A percentile compares a stretch with the other conserved stretches of the same genome.
These are phyloP conservation scores for Allolobophora icterica DNA, from an alignment of 2,888 invertebrate genomes.

Conservation along the genomic window DNA sequence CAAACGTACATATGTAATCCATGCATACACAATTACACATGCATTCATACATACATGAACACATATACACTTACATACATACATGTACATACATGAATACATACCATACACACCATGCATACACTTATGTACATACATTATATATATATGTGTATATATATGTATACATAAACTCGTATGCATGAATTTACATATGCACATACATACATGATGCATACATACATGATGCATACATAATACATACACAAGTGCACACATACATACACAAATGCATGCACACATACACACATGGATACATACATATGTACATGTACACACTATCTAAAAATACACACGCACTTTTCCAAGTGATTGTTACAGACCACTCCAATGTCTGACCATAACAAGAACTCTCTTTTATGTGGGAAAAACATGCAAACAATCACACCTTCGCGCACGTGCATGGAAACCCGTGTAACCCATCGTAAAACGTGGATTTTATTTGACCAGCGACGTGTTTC, in stretches of 20 bases:
- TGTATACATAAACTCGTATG: no score
- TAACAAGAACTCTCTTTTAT: neutral
- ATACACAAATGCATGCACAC: neutral
- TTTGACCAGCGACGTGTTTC: neutral
- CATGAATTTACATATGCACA: no score
- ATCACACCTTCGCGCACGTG: neutral
- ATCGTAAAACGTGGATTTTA: neutral
- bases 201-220: no score
- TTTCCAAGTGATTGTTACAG: neutral
- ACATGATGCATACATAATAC: no score
- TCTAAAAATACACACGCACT: neutral
- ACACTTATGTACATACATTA: no score
- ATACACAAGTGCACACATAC: neutral
- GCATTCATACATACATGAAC: neutral
- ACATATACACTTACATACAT: neutral
- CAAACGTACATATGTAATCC: no score
- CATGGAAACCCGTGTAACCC: no score
- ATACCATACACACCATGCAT: no score
- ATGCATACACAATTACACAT: neutral
- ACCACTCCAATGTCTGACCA: neutral
- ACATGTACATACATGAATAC: slow-evolving; percentile 26
- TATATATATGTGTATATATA: no score
- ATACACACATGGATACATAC: slow-evolving; percentile 24
- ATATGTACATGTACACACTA: slow-evolving; percentile 28
- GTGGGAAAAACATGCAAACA: neutral